Evolutionary conservation across 1,140 invertebrate species (phyloP).

Genomic region (Eubasilissa regina): DNA sequence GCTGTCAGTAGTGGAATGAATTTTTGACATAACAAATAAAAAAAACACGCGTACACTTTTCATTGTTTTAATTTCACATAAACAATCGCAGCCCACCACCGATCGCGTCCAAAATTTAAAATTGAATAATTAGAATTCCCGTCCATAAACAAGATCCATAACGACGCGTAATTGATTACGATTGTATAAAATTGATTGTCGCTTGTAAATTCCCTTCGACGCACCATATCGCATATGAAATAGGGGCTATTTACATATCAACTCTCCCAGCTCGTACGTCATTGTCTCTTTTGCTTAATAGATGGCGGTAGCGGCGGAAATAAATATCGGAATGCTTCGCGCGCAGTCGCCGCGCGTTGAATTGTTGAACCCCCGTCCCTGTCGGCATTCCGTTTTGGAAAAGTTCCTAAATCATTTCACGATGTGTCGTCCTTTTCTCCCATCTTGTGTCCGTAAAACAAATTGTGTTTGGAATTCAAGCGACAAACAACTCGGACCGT

Average conservation of each 20-base stretch:
- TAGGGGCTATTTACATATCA: constrained; percentile 49
- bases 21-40: too few species aligned
- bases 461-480: constrained; percentile 55
- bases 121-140: neutral
- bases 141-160: neutral
- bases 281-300: constrained; percentile 51
- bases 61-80: too few species aligned
- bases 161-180: neutral
- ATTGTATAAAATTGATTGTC: neutral
- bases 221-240: constrained; percentile 40
- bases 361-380: constrained; percentile 19
- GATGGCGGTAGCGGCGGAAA: constrained; percentile 46
- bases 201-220: constrained; percentile 41
- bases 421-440: constrained; percentile 35
- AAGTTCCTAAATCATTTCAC: constrained; percentile 55
- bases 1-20: too few species aligned
- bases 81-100: neutral
- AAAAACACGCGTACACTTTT: too few species aligned
- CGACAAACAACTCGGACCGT: constrained; percentile 55
- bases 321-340: constrained; percentile 52
- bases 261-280: constrained; percentile 37
- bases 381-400: constrained; percentile 52
- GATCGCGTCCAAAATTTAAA: neutral
- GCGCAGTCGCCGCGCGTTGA: constrained; percentile 10
- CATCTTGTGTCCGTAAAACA: constrained; percentile 43